Evolutionary conservation across 2,888 invertebrate genomes (phyloP).

Genomic region (Ectropis crepuscularia): DNA sequence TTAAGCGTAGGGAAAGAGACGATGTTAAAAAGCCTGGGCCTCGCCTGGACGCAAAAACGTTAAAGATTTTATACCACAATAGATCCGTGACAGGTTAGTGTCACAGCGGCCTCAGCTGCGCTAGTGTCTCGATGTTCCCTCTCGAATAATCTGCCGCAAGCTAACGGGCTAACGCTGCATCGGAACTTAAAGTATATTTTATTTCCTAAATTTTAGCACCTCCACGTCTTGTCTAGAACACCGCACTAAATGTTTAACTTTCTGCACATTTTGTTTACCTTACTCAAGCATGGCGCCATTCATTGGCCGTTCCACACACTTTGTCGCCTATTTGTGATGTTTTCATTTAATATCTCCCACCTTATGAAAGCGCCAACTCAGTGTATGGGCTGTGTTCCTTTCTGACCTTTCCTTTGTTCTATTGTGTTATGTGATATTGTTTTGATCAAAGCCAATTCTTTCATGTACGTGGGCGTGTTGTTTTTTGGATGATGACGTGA

Average conservation of each 20-base stretch:
- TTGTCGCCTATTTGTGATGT: slow-evolving; percentile 52
- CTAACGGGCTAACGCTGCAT: slow-evolving; percentile 55
- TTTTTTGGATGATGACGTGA: slow-evolving; percentile 23
- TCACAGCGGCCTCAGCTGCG: slow-evolving; percentile 74
- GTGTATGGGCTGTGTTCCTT: slow-evolving; percentile 34
- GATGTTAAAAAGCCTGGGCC: slow-evolving; percentile 99
- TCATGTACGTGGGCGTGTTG: slow-evolving; percentile 27
- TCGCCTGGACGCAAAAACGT: slow-evolving; percentile 88
- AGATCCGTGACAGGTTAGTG: slow-evolving; percentile 84
- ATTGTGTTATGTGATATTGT: slow-evolving; percentile 28
- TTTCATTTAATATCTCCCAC: slow-evolving; percentile 34
- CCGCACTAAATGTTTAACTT: slow-evolving; percentile 77
- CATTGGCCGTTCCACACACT: slow-evolving; percentile 51
- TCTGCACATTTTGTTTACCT: slow-evolving; percentile 66
- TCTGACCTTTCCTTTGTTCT: slow-evolving; percentile 25
- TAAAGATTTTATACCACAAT: slow-evolving; percentile 80
- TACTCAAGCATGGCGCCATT: slow-evolving; percentile 66
- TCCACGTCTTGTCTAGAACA: slow-evolving; percentile 68
- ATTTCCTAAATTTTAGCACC: slow-evolving; percentile 67
- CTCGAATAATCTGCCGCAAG: slow-evolving; percentile 47
- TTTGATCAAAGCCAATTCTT: slow-evolving; percentile 24
- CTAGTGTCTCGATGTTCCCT: slow-evolving; percentile 73
- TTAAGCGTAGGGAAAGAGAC: slow-evolving; percentile 94
- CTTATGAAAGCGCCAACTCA: slow-evolving; percentile 27
- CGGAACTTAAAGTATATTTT: slow-evolving; percentile 51